Evolutionary conservation across 2,888 invertebrate species (phyloP), one percentile per base, ranked within the genome.

Genomic region (Pyrrhia umbra): DNA sequence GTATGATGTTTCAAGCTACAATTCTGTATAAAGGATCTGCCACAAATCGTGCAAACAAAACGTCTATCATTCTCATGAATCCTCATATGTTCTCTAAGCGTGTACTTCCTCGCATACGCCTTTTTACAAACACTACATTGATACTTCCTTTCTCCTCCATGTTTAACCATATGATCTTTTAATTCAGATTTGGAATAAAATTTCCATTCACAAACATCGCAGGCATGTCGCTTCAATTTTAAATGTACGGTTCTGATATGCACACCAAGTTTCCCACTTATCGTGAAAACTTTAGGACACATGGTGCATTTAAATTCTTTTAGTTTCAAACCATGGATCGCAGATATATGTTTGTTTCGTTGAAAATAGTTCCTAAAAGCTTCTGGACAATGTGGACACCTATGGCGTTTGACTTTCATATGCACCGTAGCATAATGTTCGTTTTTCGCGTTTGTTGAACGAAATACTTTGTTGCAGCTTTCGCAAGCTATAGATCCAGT

Each of bases 111-210:
- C 0, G 94, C 93, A 56, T 95, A 96, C 0, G 93, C 86, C 62
- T 95, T 95, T 51, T 93, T 92, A 54, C 96, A 96, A 0, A 95
- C 73, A 0, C 81, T 86, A 61, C 96, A 96, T 39, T 94, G 90
- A 46, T 91, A 94, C 58, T 94, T 95, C 5, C 93, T 88, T 58
- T 95, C 95, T 0, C 95, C 95, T 0, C 92, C 92, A 40, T 96
- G 95, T 8, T 92, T 90, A 0, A 95, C 75, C 94, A 95, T 95
- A 43, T 96, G 96, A 13, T 94, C 93, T 37, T 94, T 95, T n/a
- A 96, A 84, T 56, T 95, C 95, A 0, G 94, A 94, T 25, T 93
- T 95, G 0, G 95, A 95, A 69, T 95, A 95, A 75, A 95, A 95
- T 56, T 93, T 92, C 89, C 95, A 95, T 9, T 95, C 95, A 46